A percentile compares a stretch with the other conserved stretches of the same genome.
Conservation (phyloP, 37 sponge, comb jelly and placozoan genomes). For the Agelas oroides region DNA sequence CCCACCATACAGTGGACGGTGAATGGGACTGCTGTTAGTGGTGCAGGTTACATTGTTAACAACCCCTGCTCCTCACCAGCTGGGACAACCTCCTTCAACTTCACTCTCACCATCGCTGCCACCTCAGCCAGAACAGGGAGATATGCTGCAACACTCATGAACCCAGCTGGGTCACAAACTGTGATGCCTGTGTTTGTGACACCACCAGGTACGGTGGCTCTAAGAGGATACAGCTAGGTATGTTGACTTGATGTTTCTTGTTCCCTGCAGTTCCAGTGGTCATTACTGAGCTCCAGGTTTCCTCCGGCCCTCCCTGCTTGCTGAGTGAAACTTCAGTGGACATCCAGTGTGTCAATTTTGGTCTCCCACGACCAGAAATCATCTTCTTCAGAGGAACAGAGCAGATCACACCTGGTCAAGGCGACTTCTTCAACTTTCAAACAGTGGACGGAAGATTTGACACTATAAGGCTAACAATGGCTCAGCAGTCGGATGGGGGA, state of each 20-base stretch:
- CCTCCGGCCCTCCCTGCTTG: constrained; percentile 10
- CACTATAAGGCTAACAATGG: no score
- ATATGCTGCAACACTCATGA: constrained; percentile 40
- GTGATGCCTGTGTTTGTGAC: neutral
- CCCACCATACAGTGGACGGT: constrained; percentile 14
- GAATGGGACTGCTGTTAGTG: neutral
- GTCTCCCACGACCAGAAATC: constrained; percentile 36
- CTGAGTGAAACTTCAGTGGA: constrained; percentile 2
- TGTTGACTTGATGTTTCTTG: no score
- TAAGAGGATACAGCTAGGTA: no score
- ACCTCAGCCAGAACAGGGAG: neutral
- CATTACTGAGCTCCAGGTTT: neutral
- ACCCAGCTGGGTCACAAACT: neutral
- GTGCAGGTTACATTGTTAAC: neutral
- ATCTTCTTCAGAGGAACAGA: neutral
- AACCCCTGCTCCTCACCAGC: neutral
- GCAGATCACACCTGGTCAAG: neutral
- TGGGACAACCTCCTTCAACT: neutral
- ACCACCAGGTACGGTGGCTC: constrained; percentile 24
- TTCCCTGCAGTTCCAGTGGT: neutral
- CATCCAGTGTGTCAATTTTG: constrained; percentile 38
- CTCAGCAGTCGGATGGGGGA: neutral
- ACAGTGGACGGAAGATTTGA: neutral
- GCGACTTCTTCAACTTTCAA: neutral
- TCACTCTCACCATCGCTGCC: constrained; percentile 31